Base-by-base conservation (phyloP, 1,140 invertebrate genomes). In the Drosophila lacertosa region DNA sequence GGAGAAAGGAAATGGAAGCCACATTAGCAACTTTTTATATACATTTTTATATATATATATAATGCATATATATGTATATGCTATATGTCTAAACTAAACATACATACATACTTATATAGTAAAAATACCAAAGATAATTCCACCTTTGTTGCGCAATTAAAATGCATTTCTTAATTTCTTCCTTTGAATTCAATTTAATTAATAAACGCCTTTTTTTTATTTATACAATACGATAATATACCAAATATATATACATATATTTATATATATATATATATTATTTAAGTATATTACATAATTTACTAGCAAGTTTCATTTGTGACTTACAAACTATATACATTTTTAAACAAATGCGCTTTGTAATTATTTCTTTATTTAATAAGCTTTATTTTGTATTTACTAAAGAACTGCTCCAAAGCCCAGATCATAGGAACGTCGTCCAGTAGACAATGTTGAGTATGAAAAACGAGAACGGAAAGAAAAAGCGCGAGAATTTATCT, bases 391-490 rank as follows among this genome's bases (percentile, higher is more conserved):
- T 42, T 40, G 51, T 33, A 18, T 44, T 44, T 68, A 54, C 29
- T 53, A 50, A 63, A 59, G 42, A 47, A 45, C 60, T 63, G 42
- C 20, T 11, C 7, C 57, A 39, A 13, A 40, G 35, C 7, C 26
- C 39, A 35, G 29, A 74, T 84, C 76, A 95, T 74, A 97, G 93
- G 92, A 97, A 97, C 60, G 96, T 96, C 71, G 95, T 95, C 97
- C 97, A 97, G 90, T 97, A 97, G 16, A 96, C 95, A 74, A 97
- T 94, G 88, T 97, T 97, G 13, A 97, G 93, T 76, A 97, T 95
- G 77, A 97, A 94, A 92, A 97, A 97, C 5, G 96, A 96, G 89
- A 96, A 96, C 3, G 96, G 96, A 75, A 97, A 97, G 91, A 97
- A 96, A 91, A 97, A 96, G 89, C 96, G 93, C 32, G 96, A 97